Evolutionary conservation across 2,797 vertebrate species (phyloP).

Genomic region (Vipera ursinii): DNA sequence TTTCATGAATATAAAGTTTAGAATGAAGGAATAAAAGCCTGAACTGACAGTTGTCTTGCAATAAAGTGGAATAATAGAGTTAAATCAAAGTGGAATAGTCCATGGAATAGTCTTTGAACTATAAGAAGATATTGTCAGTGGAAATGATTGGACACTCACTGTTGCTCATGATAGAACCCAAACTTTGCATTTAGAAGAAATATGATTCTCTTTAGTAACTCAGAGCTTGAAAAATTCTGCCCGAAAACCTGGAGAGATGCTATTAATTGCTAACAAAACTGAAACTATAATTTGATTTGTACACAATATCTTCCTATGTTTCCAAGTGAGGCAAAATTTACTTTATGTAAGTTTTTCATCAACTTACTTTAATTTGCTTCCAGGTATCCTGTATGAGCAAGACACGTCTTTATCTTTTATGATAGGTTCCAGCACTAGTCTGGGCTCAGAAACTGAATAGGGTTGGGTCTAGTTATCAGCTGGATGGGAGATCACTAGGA

Average conservation of each 20-base stretch:
- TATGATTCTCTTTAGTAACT: background rate
- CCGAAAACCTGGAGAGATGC: background rate
- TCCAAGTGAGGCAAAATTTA: background rate
- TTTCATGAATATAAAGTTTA: background rate
- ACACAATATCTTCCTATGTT: background rate
- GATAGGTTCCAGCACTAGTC: background rate
- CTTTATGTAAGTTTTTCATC: background rate
- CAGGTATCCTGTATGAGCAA: background rate
- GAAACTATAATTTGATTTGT: background rate
- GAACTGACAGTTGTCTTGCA: background rate
- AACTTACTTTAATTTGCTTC: background rate
- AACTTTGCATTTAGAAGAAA: background rate
- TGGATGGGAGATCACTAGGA: background rate
- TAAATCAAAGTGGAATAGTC: background rate
- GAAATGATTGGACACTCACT: background rate
- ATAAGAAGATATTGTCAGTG: background rate
- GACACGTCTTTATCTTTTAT: background rate
- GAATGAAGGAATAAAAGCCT: background rate
- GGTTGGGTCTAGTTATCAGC: background rate
- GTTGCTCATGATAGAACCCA: background rate
- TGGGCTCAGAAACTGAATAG: background rate
- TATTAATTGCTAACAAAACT: background rate
- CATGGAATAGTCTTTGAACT: background rate
- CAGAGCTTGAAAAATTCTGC: background rate
- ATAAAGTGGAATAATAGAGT: background rate